Base-by-base conservation (phyloP, 2,113 vertebrate species). In the Antechinus flavipes region DNA sequence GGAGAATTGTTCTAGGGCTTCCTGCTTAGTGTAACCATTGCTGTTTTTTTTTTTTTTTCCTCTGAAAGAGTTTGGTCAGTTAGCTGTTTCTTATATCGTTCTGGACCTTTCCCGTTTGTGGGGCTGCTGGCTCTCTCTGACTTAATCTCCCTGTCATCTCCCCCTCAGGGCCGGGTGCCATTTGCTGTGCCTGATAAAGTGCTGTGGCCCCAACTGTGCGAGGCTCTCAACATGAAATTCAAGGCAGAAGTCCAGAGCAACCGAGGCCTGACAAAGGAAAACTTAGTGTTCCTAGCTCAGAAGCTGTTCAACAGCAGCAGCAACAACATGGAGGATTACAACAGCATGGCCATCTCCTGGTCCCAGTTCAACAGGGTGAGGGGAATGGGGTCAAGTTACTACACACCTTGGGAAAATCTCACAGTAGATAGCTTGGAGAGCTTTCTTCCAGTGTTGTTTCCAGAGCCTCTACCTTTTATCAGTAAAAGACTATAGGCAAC, bases 341-440 rank as follows among this genome's bases (percentile, higher is more conserved):
- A 98, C 96, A 99, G 97, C 98, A 99, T 99, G 99, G 99, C 99
- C 0, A 99, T 99, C 98, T 99, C 99, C 98, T 99, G 99, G 99
- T 99, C 99, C 92, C 99, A 99, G 99, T 99, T 99, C 98, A 99
- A 99, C 98, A 98, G 99, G 99, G 99, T 99, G 97, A 98, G 99
- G 0, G 0, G 14, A 2, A 12, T 0, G 0, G 0, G 49, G 0
- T 61, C 56, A 4, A 16, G 6, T 19, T 8, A 16, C 50, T 25
- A 42, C 22, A 35, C 0, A 0, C 12, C 56, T 25, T 25, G 50
- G 89, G 54, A 24, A 24, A 19, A 0, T 26, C 49, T 47, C 91
- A 55, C 1, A 52, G 19, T 52, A 25, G 53, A 30, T 1, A 22
- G 76, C 61, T 92, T 49, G 54, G 4, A 7, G 89, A 90, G 61